Conservation (phyloP, 2,888 invertebrate species). For the Ochropleura plecta region DNA sequence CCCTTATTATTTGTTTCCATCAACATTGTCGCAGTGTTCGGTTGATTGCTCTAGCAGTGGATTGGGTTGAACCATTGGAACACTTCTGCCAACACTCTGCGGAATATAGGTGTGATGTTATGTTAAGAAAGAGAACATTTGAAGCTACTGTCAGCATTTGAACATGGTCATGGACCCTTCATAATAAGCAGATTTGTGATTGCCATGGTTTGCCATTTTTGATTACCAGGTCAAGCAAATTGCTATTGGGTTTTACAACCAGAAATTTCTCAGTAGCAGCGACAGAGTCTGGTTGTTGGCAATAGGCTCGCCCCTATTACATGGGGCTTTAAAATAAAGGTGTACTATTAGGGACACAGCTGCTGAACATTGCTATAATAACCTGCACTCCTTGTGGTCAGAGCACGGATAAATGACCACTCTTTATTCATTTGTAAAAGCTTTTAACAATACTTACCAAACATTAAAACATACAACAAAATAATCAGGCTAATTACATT, state of each 20-base stretch:
- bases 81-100: not conserved
- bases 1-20: too few relatives aligned
- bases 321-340: too few relatives aligned
- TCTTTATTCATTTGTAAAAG: not conserved
- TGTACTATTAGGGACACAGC: too few relatives aligned
- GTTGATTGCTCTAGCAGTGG: not conserved
- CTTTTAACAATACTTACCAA: not conserved
- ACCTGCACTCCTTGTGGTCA: not conserved
- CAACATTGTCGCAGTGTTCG: not conserved
- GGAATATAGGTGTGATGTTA: not conserved
- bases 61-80: not conserved
- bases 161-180: not conserved
- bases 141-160: not conserved
- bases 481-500: slow-evolving; percentile 4
- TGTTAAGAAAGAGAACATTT: not conserved
- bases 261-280: too few relatives aligned
- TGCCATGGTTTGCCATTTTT: too few relatives aligned
- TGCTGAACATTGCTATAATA: not conserved
- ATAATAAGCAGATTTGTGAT: not conserved
- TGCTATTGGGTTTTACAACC: too few relatives aligned
- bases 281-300: too few relatives aligned
- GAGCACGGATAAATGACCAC: not conserved
- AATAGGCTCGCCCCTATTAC: too few relatives aligned
- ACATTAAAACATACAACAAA: not conserved
- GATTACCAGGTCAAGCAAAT: too few relatives aligned